Conservation (phyloP, 2,797 vertebrate species). For the Acipenser transmontanus region DNA sequence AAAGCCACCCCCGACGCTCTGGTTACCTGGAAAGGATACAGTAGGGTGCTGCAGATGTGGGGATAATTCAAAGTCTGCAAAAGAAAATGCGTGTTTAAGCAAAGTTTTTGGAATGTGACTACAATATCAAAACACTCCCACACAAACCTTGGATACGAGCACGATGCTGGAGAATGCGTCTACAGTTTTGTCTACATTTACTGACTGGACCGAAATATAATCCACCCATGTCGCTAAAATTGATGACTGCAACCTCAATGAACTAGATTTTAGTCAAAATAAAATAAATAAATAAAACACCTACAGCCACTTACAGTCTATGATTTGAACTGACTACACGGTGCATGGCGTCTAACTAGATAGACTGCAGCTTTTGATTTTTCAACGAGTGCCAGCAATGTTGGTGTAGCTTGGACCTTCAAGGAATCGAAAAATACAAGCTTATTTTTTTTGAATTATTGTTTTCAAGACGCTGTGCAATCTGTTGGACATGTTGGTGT, state of each 20-base stretch:
- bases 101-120: conserved; percentile 15
- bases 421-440: too few relatives aligned
- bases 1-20: background rate
- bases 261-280: too few relatives aligned
- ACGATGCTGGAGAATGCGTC: conserved; percentile 2
- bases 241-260: background rate
- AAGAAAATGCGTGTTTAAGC: background rate
- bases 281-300: too few relatives aligned
- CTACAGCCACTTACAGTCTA: too few relatives aligned
- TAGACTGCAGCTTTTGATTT: too few relatives aligned
- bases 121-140: conserved; percentile 11
- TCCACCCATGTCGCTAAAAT: background rate
- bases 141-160: conserved; percentile 8
- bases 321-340: too few relatives aligned
- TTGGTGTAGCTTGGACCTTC: too few relatives aligned
- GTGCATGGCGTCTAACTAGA: too few relatives aligned
- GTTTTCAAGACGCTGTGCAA: too few relatives aligned
- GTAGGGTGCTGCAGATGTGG: background rate
- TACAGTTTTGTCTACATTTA: background rate
- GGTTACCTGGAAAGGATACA: background rate
- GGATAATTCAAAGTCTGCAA: background rate
- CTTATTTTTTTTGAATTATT: too few relatives aligned
- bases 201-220: background rate
- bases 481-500: too few relatives aligned
- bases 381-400: too few relatives aligned